Evolutionary conservation across 1,140 invertebrate genomes (phyloP), one percentile per base, ranked within the genome.

Genomic region (Ceratosolen fusciceps): DNA sequence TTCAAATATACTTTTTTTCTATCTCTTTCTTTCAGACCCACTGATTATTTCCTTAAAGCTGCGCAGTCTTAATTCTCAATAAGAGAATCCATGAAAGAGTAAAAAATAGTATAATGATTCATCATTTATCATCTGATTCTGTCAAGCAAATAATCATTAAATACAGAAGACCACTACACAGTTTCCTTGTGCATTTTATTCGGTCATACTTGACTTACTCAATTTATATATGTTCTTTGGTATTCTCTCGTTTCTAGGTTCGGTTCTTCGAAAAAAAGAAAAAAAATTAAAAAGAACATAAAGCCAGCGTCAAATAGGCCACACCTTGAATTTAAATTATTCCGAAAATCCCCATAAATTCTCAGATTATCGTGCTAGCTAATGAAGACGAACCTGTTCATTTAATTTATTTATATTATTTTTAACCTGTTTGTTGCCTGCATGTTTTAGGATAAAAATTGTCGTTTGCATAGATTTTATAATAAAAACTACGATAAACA

Each of bases 281-380:
- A n/a, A n/a, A n/a, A n/a, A n/a, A n/a, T n/a, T n/a, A n/a, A n/a
- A n/a, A n/a, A n/a, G n/a, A 31, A 54, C n/a, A 58, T 65, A 56
- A 58, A 73, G 12, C 49, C 7, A 56, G 21, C 60, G 49, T 70
- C 37, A 60, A 79, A 73, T 49, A 29, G 29, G 58, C 68, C 77
- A 73, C 77, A 79, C 77, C 77, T 79, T 79, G 37, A 52, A 79
- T 79, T 54, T 79, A 73, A 79, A 79, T 73, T 65, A 79, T 79
- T 73, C 70, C 58, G 58, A 79, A 79, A 79, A 79, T 79, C 73
- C 70, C 73, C 77, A 73, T 79, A 79, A 79, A 79, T 79, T 79
- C 47, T 10, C 5, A 73, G 77, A 78, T 78, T 78, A 73, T 72
- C 68, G 39, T 54, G 26, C 77, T 24, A 79, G 56, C 70, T 79